Conservation (phyloP, 2,888 invertebrate genomes). For the Cantharis rustica region DNA sequence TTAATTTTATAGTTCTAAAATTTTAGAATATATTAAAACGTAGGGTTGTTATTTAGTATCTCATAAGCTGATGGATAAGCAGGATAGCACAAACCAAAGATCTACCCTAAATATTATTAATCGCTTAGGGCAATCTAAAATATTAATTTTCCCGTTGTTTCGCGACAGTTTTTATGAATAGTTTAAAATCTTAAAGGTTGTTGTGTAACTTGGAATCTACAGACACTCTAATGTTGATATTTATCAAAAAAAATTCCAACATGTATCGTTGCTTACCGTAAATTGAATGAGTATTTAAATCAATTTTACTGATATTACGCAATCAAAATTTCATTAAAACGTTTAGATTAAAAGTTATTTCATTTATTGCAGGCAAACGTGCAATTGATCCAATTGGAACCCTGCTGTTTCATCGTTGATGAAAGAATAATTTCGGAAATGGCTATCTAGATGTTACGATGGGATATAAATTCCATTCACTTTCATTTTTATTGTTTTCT, state of each 20-base stretch:
- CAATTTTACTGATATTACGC: background rate
- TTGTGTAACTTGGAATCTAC: too few relatives aligned
- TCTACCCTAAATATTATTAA: background rate
- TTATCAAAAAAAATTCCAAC: too few relatives aligned
- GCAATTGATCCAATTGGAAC: background rate
- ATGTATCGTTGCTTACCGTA: too few relatives aligned
- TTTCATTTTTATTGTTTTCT: background rate
- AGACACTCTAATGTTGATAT: background rate
- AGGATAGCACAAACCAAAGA: background rate
- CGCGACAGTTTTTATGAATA: background rate
- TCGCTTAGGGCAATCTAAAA: background rate
- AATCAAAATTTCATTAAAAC: background rate
- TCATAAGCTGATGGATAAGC: background rate
- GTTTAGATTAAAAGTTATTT: background rate
- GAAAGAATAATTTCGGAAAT: background rate
- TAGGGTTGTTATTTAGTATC: background rate
- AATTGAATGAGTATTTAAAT: background rate
- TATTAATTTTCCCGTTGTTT: background rate
- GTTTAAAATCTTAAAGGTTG: background rate
- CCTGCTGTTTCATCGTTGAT: background rate
- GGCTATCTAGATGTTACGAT: background rate
- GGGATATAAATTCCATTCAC: background rate
- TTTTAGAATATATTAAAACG: background rate
- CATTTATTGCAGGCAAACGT: background rate
- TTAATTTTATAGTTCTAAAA: background rate